Base-by-base conservation (phyloP, 1,140 invertebrate genomes). In the Drosophila virilis region DNA sequence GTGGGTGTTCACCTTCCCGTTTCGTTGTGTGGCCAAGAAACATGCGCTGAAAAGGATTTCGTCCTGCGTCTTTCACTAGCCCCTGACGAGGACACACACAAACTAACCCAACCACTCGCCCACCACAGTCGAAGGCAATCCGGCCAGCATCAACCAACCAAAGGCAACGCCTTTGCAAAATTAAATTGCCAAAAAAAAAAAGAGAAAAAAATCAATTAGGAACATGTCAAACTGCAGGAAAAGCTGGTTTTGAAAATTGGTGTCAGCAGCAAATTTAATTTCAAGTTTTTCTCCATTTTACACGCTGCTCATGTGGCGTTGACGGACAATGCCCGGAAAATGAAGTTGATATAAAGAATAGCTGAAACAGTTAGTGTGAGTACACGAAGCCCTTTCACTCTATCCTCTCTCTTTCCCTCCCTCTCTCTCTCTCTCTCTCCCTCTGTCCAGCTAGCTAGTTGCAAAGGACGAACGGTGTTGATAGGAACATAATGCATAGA, bases 141-240 rank as follows among this genome's bases (percentile, higher is more conserved):
- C 28, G 40, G 64, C 69, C 38, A 54, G 55, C 52, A 52, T 22
- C 71, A 74, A 50, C 64, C 22, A 82, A 43, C 43, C 60, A 55
- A 74, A 66, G 66, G 69, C 66, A 61, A 54, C 40, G 78, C 62
- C 77, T 80, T 64, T 90, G 82, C 79, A 90, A 90, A 86, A 90
- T 90, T 91, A 90, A 90, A 91, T 90, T 90, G 86, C 79, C 77
- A 84, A 78, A 78, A 73, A 71, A 61, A 66, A 55, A 46, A 51
- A 58, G n/a, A 51, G 13, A 40, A 17, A 71, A 86, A 90, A 90
- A 90, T 90, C 86, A 90, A 90, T 90, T 90, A 90, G 86, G 88
- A 80, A 90, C 86, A 90, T 90, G 86, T 90, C 86, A 90, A 90
- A 84, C 77, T 84, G 74, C 77, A 65, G 80, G 74, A 84, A 89